phyloP scores from a whole-genome alignment of 2,888 invertebrate genomes.

The Plebejus argus region DNA sequence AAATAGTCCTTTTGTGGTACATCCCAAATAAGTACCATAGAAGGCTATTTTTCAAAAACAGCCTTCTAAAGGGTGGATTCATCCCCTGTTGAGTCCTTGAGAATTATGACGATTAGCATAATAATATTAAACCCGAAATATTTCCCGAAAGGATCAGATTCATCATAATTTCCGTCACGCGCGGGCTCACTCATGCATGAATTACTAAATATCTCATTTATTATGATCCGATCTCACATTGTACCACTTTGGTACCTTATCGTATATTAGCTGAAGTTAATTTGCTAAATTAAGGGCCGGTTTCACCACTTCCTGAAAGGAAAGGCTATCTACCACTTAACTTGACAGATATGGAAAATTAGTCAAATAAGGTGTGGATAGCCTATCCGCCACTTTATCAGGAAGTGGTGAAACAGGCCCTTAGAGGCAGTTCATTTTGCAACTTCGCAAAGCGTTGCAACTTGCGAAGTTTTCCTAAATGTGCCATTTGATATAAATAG shows the following conservation, averaged over 20 bases:
- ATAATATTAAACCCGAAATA: conserved; percentile 12
- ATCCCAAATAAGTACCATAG: neutral
- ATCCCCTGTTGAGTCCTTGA: neutral
- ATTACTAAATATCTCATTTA: conserved; percentile 22
- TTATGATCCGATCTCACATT: neutral
- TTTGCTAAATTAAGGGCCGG: too few species aligned
- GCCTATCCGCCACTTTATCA: too few species aligned
- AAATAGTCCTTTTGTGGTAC: too few species aligned
- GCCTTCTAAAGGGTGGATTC: neutral
- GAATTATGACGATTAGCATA: conserved; percentile 19
- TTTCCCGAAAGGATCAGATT: conserved; percentile 10
- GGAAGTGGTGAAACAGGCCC: too few species aligned
- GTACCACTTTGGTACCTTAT: neutral
- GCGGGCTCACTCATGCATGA: conserved; percentile 19
- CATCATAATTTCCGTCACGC: conserved; percentile 21
- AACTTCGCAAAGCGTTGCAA: too few species aligned
- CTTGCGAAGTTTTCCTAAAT: too few species aligned
- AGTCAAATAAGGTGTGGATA: too few species aligned
- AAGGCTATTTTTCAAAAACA: neutral
- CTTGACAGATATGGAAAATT: too few species aligned
- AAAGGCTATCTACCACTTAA: too few species aligned
- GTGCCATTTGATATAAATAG: too few species aligned
- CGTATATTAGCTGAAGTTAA: neutral
- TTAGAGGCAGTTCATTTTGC: too few species aligned
- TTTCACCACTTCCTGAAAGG: too few species aligned